These are phyloP conservation scores for Operophtera brumata DNA, from an alignment of 2,888 invertebrate species.

Conservation along the genomic window DNA sequence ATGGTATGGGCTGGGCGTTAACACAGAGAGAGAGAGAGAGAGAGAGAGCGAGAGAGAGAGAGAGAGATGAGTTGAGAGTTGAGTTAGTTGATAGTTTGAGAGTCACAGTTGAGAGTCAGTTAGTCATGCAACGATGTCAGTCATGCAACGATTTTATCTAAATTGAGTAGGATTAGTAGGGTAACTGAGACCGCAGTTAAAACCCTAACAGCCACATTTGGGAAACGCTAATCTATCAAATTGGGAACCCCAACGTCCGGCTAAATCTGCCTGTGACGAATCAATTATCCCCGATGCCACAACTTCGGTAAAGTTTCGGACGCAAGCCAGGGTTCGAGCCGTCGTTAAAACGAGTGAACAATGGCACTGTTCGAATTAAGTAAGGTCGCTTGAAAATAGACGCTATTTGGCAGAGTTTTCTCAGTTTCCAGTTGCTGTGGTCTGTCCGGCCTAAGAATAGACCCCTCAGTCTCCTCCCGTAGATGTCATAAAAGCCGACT, in stretches of 20 bases:
- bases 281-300: conserved; percentile 43
- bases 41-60: no score
- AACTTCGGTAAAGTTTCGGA: conserved; percentile 35
- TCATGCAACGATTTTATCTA: no score
- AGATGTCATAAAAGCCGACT: no score
- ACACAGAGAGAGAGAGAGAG: no score
- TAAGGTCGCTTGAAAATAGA: conserved; percentile 1
- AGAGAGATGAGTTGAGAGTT: no score
- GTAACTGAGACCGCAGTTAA: not conserved
- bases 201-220: not conserved
- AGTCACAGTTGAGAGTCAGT: no score
- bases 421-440: no score
- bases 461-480: no score
- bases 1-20: no score
- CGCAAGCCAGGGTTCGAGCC: conserved; percentile 37
- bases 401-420: not conserved
- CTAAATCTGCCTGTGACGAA: conserved; percentile 23
- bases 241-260: not conserved
- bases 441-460: no score
- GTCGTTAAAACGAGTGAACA: conserved; percentile 48
- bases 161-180: not conserved
- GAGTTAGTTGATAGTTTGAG: no score
- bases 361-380: conserved; percentile 24
- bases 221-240: not conserved
- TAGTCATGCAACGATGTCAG: no score